Percentiles rank a stretch among this genome's conserved stretches.
Conservation (phyloP, 2,113 vertebrate genomes). For the Xenus cinereus region DNA sequence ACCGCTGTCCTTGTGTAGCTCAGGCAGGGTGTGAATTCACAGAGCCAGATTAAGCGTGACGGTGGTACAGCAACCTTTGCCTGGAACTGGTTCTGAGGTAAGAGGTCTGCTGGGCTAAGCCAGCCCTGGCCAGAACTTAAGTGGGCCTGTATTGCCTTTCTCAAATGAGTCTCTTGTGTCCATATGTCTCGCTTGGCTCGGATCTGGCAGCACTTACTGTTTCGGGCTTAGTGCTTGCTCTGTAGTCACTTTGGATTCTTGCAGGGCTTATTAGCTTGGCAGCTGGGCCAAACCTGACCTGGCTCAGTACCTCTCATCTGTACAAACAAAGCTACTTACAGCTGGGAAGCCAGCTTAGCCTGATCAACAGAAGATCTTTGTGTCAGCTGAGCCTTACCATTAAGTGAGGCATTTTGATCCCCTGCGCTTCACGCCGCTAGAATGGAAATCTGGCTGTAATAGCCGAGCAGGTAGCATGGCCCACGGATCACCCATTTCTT, state of each 20-base stretch:
- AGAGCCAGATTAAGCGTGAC: not conserved
- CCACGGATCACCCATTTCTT: not conserved
- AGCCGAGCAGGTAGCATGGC: not conserved
- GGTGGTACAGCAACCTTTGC: not conserved
- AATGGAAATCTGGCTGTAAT: not conserved
- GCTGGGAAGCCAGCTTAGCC: not conserved
- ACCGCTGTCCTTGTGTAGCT: not conserved
- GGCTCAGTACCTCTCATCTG: not conserved
- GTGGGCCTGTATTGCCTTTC: not conserved
- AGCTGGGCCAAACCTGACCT: constrained; percentile 17
- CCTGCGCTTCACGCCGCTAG: not conserved
- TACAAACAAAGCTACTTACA: constrained; percentile 17
- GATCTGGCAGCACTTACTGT: constrained; percentile 13
- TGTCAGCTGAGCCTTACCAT: not conserved
- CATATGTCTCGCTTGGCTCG: not conserved
- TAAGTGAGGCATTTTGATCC: not conserved
- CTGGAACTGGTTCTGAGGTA: not conserved
- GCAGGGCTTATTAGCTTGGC: constrained; percentile 12
- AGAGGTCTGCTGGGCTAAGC: not conserved
- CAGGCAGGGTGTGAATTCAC: not conserved
- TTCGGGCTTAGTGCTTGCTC: constrained; percentile 3
- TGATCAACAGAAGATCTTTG: constrained; percentile 33
- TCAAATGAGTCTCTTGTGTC: not conserved
- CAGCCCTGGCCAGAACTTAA: not conserved
- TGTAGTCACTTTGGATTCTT: constrained; percentile 8